Conservation (phyloP, 2,888 invertebrate species). For the Drosophila silvestris region DNA sequence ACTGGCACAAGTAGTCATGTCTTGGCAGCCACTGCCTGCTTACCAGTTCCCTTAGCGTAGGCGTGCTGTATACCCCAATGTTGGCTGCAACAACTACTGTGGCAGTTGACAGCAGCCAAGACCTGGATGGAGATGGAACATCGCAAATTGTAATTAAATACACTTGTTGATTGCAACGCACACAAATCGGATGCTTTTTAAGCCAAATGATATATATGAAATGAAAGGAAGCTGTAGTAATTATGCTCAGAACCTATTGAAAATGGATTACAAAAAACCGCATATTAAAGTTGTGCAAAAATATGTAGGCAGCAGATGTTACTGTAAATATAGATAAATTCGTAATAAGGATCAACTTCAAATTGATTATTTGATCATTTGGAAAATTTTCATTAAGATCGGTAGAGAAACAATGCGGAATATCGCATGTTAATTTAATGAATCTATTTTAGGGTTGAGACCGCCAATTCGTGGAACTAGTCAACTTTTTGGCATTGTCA, state of each 20-base stretch:
- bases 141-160: constrained; percentile 62
- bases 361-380: background rate
- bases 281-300: background rate
- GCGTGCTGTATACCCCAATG: background rate
- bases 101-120: background rate
- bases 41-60: constrained; percentile 7
- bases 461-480: background rate
- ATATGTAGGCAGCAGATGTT: too few relatives aligned
- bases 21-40: background rate
- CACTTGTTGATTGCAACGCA: constrained; percentile 61
- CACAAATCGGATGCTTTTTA: background rate
- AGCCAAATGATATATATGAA: background rate
- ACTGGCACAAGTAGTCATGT: constrained; percentile 1
- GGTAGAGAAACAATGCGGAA: background rate
- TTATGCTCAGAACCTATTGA: background rate
- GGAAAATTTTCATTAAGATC: background rate
- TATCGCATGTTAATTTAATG: background rate
- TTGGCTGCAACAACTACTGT: background rate
- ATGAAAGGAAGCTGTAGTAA: background rate
- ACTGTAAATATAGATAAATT: background rate
- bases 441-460: background rate
- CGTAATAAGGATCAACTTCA: background rate
- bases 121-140: constrained; percentile 28
- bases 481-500: background rate
- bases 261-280: background rate